Evolutionary conservation across 1,140 invertebrate genomes (phyloP), one percentile per base, ranked within the genome.

Genomic region (Lerema accius): DNA sequence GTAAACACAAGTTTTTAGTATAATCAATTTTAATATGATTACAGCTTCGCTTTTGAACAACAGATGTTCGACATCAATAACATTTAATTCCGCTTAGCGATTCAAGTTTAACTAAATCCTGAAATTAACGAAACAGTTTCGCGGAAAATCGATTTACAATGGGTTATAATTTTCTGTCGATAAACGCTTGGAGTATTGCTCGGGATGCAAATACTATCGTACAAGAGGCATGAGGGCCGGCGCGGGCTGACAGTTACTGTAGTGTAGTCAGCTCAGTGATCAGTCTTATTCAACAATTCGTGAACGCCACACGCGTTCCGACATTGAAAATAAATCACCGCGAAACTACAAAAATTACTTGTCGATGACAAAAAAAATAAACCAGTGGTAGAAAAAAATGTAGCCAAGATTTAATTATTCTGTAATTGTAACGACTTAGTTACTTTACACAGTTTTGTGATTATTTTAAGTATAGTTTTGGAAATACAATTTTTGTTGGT

Each of bases 141-240:
- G 37, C 7, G 16, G 49, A 51, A 51, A 39, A 51, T 51, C 50
- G 35, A 23, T 6, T 53, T 39, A 26, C 13, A 35, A 40, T 19
- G 10, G 10, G 11, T 40, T n/a, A 14, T 40, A 23, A 17, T 53
- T 32, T 32, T 32, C 28, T 32, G 28, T 32, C 28, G 50, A 19
- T 53, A 39, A 46, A 4, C 0, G 3, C 19, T 23, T 11, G 42
- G n/a, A 4, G 10, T 19, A 19, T 43, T 16, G 42, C 15, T 4
- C n/a, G 43, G 16, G 16, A 15, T 23, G 3, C 43, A 46, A 46
- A 32, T 7, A 32, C 1, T 32, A 23, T 23, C 23, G 28, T 32
- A 32, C 28, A 32, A 32, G 28, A 32, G 39, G 39, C 17, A n/a
- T 10, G 17, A 46, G 17, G 1, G 13, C 14, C 6, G 5, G 1